These are phyloP conservation scores for Spea bombifrons DNA, from an alignment of 2,113 vertebrate genomes.

Conservation along the genomic window DNA sequence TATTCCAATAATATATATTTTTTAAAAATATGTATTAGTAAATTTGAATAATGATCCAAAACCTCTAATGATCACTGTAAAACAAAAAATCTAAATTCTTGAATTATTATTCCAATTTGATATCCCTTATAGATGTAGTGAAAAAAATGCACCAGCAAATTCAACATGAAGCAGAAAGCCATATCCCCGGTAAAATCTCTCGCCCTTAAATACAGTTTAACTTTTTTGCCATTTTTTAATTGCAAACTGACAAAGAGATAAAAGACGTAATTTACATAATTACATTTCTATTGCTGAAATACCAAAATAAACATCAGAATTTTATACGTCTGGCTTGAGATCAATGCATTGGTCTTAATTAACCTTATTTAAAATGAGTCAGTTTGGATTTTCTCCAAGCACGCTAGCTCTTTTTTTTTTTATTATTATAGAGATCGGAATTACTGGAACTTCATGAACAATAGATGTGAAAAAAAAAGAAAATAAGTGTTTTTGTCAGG, in stretches of 20 bases:
- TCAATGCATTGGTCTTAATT: constrained; percentile 57
- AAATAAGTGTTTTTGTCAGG: constrained; percentile 14
- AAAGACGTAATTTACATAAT: constrained; percentile 58
- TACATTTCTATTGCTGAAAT: constrained; percentile 54
- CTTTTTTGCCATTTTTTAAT: constrained; percentile 48
- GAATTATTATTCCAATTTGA: too few species aligned
- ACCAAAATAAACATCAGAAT: constrained; percentile 60
- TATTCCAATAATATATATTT: too few species aligned
- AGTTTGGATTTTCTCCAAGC: constrained; percentile 51
- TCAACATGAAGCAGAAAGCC: neutral
- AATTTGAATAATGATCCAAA: too few species aligned
- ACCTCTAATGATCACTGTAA: too few species aligned
- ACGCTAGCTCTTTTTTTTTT: constrained; percentile 45
- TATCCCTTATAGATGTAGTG: too few species aligned
- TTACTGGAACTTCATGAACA: constrained; percentile 35
- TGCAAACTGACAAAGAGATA: constrained; percentile 54
- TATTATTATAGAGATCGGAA: constrained; percentile 17
- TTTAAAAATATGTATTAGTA: too few species aligned
- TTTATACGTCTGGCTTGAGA: constrained; percentile 57
- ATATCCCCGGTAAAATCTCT: neutral
- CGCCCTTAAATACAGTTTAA: constrained; percentile 3
- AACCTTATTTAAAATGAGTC: constrained; percentile 49
- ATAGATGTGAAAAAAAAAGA: constrained; percentile 25
- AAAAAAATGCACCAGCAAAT: too few species aligned
- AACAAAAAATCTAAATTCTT: too few species aligned